Evolutionary conservation across 2,888 invertebrate genomes (phyloP).

Genomic region (Tetragnatha montana): DNA sequence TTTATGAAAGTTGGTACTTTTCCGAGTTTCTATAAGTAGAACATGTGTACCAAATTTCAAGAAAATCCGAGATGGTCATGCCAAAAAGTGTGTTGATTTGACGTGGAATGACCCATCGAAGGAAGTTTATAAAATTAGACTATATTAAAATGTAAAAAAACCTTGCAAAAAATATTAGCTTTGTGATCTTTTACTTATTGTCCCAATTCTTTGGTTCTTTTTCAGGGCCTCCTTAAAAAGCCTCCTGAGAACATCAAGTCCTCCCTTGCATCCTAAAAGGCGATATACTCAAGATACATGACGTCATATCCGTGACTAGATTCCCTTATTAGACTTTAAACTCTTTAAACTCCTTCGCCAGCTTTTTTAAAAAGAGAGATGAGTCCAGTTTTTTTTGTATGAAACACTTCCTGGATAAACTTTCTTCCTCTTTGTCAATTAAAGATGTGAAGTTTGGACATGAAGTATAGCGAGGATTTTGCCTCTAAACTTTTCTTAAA

Average conservation of each 20-base stretch:
- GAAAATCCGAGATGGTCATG: no score
- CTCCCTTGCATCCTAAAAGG: not conserved
- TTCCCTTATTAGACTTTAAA: slow-evolving; percentile 4
- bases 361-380: not conserved
- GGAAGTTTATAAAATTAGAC: no score
- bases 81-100: no score
- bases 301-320: slow-evolving; percentile 15
- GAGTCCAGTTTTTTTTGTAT: not conserved
- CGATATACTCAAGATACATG: slow-evolving; percentile 2
- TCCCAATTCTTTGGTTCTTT: not conserved
- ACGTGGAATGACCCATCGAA: no score
- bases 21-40: no score
- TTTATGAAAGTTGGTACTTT: no score
- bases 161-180: not conserved
- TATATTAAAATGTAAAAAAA: no score
- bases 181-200: not conserved
- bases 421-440: not conserved
- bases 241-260: not conserved
- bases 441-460: not conserved
- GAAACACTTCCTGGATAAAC: not conserved
- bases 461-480: not conserved
- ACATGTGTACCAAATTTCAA: no score
- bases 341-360: not conserved
- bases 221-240: not conserved
- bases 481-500: not conserved